Conservation (phyloP, 2,113 vertebrate species). For the Bos javanicus region DNA sequence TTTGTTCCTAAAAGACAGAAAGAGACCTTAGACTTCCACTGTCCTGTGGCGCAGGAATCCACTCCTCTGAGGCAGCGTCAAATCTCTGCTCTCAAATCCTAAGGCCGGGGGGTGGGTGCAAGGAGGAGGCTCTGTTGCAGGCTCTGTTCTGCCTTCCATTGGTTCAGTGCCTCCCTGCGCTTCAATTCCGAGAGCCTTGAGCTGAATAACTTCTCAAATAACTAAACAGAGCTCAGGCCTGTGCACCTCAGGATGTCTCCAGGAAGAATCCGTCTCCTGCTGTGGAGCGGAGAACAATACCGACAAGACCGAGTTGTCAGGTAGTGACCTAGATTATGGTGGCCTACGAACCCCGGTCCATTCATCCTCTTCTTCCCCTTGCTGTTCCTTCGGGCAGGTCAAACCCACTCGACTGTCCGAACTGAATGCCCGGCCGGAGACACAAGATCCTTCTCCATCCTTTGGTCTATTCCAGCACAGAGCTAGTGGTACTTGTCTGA, state of each 20-base stretch:
- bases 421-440: background rate
- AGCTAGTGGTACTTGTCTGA: background rate
- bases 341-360: background rate
- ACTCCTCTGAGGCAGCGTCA: background rate
- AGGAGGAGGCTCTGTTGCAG: background rate
- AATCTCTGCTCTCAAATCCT: background rate
- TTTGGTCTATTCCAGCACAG: background rate
- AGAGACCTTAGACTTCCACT: background rate
- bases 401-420: conserved; percentile 47
- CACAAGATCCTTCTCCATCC: background rate
- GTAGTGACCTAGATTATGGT: too few species aligned
- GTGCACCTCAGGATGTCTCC: background rate
- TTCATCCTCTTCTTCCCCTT: conserved; percentile 31
- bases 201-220: conserved; percentile 47
- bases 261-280: background rate
- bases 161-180: background rate
- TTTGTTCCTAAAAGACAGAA: background rate
- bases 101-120: too few species aligned
- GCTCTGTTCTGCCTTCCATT: background rate
- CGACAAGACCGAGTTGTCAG: background rate
- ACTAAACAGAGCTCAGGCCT: conserved; percentile 31
- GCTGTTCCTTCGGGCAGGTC: conserved; percentile 52
- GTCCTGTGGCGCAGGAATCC: background rate
- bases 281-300: background rate
- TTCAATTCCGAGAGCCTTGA: conserved; percentile 30